Conservation (phyloP, 1,140 invertebrate genomes). For the Heliconius congener region DNA sequence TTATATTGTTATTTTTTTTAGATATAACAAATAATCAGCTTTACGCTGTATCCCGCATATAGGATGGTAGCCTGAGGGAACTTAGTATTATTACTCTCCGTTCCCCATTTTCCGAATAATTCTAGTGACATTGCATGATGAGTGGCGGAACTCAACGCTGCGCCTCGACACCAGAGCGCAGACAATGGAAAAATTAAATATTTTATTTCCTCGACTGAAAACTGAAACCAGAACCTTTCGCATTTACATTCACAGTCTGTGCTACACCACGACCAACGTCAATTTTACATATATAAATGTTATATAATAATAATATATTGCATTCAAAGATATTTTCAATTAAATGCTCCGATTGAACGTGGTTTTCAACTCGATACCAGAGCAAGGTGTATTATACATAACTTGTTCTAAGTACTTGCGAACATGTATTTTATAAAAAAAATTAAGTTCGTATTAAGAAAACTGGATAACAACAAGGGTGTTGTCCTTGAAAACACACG, state of each 20-base stretch:
- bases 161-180: too few relatives aligned
- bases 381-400: slow-evolving; percentile 7
- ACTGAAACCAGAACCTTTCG: too few relatives aligned
- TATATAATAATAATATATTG: not conserved
- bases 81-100: too few relatives aligned
- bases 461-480: slow-evolving; percentile 12
- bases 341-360: not conserved
- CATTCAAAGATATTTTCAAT: not conserved
- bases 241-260: too few relatives aligned
- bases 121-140: too few relatives aligned
- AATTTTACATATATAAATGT: not conserved
- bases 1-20: not conserved
- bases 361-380: not conserved
- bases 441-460: slow-evolving; percentile 9
- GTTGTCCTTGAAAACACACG: slow-evolving; percentile 6
- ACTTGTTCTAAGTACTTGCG: slow-evolving; percentile 11
- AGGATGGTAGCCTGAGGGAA: too few relatives aligned
- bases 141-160: too few relatives aligned
- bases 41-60: too few relatives aligned
- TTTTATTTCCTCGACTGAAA: too few relatives aligned
- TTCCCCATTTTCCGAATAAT: too few relatives aligned
- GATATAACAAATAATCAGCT: not conserved
- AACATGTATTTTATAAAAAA: slow-evolving; percentile 11
- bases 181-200: too few relatives aligned
- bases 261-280: not conserved